Base-by-base conservation (phyloP, 1,140 invertebrate genomes). In the Lucilia sericata region DNA sequence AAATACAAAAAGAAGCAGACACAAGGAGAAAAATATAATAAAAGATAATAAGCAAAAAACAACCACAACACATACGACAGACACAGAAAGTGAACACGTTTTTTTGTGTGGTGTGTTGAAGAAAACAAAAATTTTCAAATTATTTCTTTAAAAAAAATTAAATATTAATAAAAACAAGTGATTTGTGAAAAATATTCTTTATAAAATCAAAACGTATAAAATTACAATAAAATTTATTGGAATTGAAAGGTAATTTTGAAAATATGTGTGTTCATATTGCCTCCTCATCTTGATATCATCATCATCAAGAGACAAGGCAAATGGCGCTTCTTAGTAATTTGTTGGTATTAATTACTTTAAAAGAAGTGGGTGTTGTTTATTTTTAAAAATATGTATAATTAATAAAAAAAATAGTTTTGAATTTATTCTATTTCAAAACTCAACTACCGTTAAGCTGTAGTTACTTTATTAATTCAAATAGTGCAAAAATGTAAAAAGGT, bases 21-120 rank as follows among this genome's bases (percentile, higher is more conserved):
- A n/a, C 17, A 25, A 42, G 42, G 42, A 42, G 10, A 42, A 42
- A 42, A 42, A 42, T 42, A 42, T 42, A 30, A 30, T 30, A 42
- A 70, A 21, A 70, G 65, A 70, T 70, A 70, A 70, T 70, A 70
- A 21, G n/a, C 65, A 70, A 70, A 70, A 70, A 70, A 70, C 65
- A 70, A n/a, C 65, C 65, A 70, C 65, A 70, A 70, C 65, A 70
- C 65, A 65, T 65, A 70, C 65, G 65, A n/a, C 19, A 70, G 65
- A 21, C 65, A 25, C 65, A 70, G 65, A 42, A 80, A 80, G 76
- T 80, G 76, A 80, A 80, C 76, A 80, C 42, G 76, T 80, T 80
- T 80, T 80, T 47, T 78, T 78, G 9, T 49, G 47, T 34, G 19
- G 19, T 36, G 42, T 78, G 74, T 42, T 47, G 47, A 42, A 47